A percentile compares a stretch with the other conserved stretches of the same genome.
phyloP scores from a whole-genome alignment of 2,888 invertebrate genomes.

The Hypomecis atomaria region DNA sequence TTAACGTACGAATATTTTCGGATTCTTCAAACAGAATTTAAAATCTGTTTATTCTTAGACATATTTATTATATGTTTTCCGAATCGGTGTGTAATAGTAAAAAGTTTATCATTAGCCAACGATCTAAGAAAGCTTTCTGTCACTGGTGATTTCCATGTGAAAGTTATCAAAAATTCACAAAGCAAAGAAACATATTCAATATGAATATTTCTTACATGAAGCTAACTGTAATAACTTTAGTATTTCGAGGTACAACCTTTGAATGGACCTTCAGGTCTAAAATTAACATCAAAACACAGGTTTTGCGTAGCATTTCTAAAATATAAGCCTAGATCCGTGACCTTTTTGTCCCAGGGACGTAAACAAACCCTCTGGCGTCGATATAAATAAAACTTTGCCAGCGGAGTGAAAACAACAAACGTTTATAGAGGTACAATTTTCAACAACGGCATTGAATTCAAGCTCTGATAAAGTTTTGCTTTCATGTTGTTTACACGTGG shows the following conservation, averaged over 20 bases:
- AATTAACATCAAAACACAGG: background rate
- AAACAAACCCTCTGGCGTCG: constrained; percentile 13
- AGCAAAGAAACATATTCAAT: too few relatives aligned
- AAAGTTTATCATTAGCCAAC: too few relatives aligned
- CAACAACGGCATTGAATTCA: background rate
- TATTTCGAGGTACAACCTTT: background rate
- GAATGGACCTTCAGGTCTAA: background rate
- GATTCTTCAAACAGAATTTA: too few relatives aligned
- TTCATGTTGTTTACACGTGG: constrained; percentile 1
- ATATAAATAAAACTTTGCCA: constrained; percentile 19
- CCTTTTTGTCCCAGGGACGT: constrained; percentile 10
- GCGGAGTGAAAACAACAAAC: constrained; percentile 8
- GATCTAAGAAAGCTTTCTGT: too few relatives aligned
- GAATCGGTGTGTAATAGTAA: too few relatives aligned
- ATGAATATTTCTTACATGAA: too few relatives aligned
- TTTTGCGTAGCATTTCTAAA: constrained; percentile 1
- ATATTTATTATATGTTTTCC: too few relatives aligned
- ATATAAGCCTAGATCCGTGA: background rate
- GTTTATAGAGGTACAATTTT: background rate
- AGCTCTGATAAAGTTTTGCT: constrained; percentile 2
- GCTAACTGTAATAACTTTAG: too few relatives aligned
- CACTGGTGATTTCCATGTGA: too few relatives aligned
- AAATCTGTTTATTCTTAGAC: too few relatives aligned
- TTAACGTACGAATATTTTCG: too few relatives aligned
- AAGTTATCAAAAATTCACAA: too few relatives aligned